phyloP scores from a whole-genome alignment of 2,888 invertebrate species.

The Ennomos fuscantarius region DNA sequence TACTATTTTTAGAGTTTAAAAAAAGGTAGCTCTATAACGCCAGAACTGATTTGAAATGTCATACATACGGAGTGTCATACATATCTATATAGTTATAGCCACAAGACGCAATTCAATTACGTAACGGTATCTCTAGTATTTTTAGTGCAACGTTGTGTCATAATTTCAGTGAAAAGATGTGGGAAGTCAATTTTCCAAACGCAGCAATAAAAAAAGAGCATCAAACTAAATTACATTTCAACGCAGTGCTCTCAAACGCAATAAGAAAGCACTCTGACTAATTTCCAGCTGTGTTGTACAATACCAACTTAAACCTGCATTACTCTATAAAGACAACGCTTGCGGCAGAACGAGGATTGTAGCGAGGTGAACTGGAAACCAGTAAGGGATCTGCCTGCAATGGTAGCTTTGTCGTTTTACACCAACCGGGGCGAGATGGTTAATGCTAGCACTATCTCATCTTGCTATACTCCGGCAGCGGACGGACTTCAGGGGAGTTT shows the following conservation, averaged over 20 bases:
- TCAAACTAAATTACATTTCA: slow-evolving; percentile 59
- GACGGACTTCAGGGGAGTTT: too few species aligned
- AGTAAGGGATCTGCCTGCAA: slow-evolving; percentile 7
- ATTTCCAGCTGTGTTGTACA: slow-evolving; percentile 58
- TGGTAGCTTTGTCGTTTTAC: neutral
- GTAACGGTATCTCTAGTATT: too few species aligned
- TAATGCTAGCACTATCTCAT: too few species aligned
- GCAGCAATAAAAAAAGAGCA: slow-evolving; percentile 38
- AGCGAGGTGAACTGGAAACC: slow-evolving; percentile 29
- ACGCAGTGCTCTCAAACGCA: slow-evolving; percentile 62
- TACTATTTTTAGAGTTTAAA: too few species aligned
- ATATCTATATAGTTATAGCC: too few species aligned
- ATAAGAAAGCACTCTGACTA: slow-evolving; percentile 75
- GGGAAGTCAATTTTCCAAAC: slow-evolving; percentile 34
- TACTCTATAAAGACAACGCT: slow-evolving; percentile 53
- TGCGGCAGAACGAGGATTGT: slow-evolving; percentile 37
- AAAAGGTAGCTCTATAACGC: too few species aligned
- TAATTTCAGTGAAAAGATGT: slow-evolving; percentile 16
- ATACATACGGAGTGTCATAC: too few species aligned
- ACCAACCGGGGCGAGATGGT: too few species aligned
- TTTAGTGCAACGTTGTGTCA: too few species aligned
- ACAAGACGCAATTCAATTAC: too few species aligned
- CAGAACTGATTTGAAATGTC: too few species aligned
- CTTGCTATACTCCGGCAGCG: neutral
- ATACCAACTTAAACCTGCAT: slow-evolving; percentile 46